Conservation (phyloP, 2,797 vertebrate species). For the Falco peregrinus region DNA sequence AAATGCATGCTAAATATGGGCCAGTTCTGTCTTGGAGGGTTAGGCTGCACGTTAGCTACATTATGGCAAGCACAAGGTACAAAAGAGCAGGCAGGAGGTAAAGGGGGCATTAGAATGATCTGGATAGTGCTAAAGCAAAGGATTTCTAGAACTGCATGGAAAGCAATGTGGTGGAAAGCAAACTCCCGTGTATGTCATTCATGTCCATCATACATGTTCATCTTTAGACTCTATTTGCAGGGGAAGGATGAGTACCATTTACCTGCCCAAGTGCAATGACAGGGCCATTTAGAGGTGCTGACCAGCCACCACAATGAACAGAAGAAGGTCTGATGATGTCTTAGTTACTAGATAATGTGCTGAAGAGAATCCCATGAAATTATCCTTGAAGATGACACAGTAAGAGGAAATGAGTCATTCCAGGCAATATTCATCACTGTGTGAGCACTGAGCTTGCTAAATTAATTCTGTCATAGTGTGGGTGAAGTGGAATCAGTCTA, state of each 20-base stretch:
- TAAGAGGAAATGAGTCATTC: conserved; percentile 59
- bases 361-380: conserved; percentile 26
- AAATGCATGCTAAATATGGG: not conserved
- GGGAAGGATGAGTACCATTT: not conserved
- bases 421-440: not conserved
- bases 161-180: not conserved
- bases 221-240: not conserved
- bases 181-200: not conserved
- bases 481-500: conserved; percentile 45
- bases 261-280: not conserved
- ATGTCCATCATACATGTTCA: not conserved
- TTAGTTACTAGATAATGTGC: not conserved
- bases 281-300: not conserved
- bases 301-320: not conserved
- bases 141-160: not conserved
- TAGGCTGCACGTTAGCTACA: rapidly evolving
- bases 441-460: not conserved
- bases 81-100: not conserved
- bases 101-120: not conserved
- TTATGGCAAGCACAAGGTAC: not conserved
- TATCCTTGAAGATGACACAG: conserved; percentile 49
- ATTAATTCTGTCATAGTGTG: conserved; percentile 41
- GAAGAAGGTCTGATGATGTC: not conserved
- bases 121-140: not conserved
- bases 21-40: too few species aligned